Evolutionary conservation across 2,888 invertebrate species (phyloP), one percentile per base, ranked within the genome.

Genomic region (Heterodera filipjevi): DNA sequence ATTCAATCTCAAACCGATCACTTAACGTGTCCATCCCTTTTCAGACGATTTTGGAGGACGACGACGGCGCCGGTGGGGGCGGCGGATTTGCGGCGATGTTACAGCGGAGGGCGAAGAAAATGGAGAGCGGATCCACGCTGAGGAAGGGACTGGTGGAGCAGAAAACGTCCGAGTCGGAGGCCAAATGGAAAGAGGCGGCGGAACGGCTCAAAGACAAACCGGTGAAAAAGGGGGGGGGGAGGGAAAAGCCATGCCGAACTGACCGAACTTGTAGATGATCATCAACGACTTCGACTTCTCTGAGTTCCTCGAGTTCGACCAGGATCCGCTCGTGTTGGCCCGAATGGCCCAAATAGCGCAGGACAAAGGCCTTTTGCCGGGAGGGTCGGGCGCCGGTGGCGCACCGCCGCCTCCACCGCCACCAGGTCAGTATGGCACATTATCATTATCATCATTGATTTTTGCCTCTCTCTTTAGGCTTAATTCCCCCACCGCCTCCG

Each of bases 201-300:
- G 87, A 87, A 79, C 86, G 85, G 35, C 77, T 90, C 77, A 83
- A 87, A 73, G 85, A 85, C 5, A 94, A 81, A n/a, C 90, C 91
- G 3, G 75, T 75, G 19, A 75, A 27, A 27, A 27, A n/a, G 27
- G n/a, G n/a, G n/a, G 59, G n/a, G 10, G 59, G n/a, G 59, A 10
- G 3, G 59, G 27, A 59, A 22, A 59, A n/a, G 22, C n/a, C 8
- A 59, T 27, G 22, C 22, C 22, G 22, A 27, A 71, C 10, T 27
- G 49, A 30, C n/a, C 19, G 46, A 27, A 3, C 59, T 72, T 64
- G 16, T 30, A 75, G 75, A 93, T 94, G 83, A 92, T 95, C 72
- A 91, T 92, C 82, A 95, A 96, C 90, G 97, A 98, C 90, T 92
- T 98, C 88, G 98, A 99, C 90, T 99, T 99, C 90, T 95, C 95